Base-by-base conservation (phyloP, 2,888 invertebrate species). In the Penaeus monodon region DNA sequence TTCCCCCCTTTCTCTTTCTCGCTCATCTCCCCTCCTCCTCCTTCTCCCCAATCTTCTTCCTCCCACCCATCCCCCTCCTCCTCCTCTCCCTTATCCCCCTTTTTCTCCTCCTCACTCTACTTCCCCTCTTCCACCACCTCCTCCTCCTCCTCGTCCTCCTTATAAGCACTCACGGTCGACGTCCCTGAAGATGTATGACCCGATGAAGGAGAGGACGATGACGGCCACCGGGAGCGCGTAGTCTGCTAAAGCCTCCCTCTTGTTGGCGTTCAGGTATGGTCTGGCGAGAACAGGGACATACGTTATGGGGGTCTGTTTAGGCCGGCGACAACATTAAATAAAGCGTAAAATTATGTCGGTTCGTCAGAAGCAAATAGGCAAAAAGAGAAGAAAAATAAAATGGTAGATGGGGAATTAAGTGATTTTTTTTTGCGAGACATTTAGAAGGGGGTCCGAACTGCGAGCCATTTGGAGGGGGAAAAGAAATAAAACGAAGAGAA, bases 211-310 rank as follows among this genome's bases (percentile, higher is more conserved):
- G 92, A 94, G 94, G 85, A 94, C 92, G 57, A 94, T 91, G 29
- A 94, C 94, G 49, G 94, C 93, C 10, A 94, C 93, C 24, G 94
- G 94, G 81, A 94, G 92, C 24, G 94, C 93, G 91, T 94, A 94
- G 91, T 94, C 94, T 22, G 94, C 94, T 88, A 94, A 91, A 89
- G 94, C 92, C 91, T 94, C 94, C 29, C 94, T 92, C 90, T 94
- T 94, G 82, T 93, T 93, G 27, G 94, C 92, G 90, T 93, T 93
- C 89, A 94, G 91, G 91, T 93, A 93, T 29, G 93, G 93, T 80
- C 93, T 93, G 91, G 44, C 91, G 80, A 81, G 81, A 49, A 22
- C 44, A 77, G 57, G 57, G 57, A 57, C 57, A 57, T 14, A 57
- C 17, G 57, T 57, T 20, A 57, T 2, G 57, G 17, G 57, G 10